Conservation (phyloP, 2,797 vertebrate species). For the Onychomys leucogaster region DNA sequence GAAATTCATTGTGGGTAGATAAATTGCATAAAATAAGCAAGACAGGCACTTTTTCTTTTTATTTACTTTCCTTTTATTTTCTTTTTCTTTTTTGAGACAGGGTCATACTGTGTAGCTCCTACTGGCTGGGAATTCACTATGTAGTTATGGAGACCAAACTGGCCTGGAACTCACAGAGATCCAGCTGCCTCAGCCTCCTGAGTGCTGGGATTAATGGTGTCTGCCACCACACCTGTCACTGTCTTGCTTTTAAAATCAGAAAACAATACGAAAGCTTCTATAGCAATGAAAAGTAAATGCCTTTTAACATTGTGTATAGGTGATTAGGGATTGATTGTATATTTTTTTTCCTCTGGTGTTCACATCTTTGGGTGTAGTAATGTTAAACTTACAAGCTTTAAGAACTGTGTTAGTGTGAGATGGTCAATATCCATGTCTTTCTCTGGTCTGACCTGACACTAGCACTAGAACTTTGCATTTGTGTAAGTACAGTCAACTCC, state of each 20-base stretch:
- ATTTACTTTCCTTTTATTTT: not conserved
- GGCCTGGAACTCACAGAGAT: not conserved
- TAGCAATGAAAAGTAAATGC: not conserved
- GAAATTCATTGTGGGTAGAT: not conserved
- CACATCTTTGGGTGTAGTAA: not conserved
- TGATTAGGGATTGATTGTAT: not conserved
- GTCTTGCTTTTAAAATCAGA: not conserved
- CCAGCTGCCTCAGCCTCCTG: not conserved
- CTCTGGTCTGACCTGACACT: not conserved
- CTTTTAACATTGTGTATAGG: not conserved
- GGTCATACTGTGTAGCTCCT: too few species aligned
- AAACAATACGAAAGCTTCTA: not conserved
- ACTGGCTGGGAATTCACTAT: not conserved
- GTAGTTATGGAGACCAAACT: not conserved
- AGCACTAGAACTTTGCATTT: not conserved
- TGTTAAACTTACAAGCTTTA: not conserved
- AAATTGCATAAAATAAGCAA: not conserved
- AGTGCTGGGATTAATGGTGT: not conserved
- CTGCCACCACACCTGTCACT: not conserved
- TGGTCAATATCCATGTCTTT: not conserved
- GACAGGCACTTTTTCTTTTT: not conserved
- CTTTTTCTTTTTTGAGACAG: not conserved
- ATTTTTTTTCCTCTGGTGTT: not conserved
- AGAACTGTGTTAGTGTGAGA: slow-evolving; percentile 12
- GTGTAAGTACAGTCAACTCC: not conserved